Conservation (phyloP, 2,797 vertebrate genomes). For the Pipistrellus pygmaeus region DNA sequence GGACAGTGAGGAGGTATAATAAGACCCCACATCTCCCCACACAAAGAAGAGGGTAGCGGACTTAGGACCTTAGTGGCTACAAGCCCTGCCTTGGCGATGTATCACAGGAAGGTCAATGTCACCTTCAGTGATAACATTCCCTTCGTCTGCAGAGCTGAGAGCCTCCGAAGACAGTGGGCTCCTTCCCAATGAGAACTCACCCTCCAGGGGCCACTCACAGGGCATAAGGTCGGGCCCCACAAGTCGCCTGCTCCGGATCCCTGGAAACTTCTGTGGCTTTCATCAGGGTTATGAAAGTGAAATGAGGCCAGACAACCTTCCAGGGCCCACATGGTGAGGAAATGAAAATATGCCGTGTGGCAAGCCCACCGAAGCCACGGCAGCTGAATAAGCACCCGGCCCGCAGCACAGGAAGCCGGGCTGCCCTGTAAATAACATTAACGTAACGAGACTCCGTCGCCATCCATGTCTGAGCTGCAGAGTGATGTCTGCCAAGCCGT, state of each 20-base stretch:
- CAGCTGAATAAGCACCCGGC: slow-evolving; percentile 88
- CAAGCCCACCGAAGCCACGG: slow-evolving; percentile 78
- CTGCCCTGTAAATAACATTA: slow-evolving; percentile 86
- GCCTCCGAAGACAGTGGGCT: background rate
- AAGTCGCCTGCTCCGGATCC: slow-evolving; percentile 67
- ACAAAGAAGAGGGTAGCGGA: background rate
- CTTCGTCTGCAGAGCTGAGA: background rate
- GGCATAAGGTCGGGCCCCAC: slow-evolving; percentile 70
- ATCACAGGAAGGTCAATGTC: background rate
- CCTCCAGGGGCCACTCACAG: slow-evolving; percentile 10
- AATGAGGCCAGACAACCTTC: slow-evolving; percentile 81
- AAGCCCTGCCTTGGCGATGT: background rate
- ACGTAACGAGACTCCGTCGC: slow-evolving; percentile 81
- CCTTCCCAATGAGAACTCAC: slow-evolving; percentile 13
- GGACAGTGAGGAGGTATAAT: too few relatives aligned
- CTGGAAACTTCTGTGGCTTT: slow-evolving; percentile 83
- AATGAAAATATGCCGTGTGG: slow-evolving; percentile 83
- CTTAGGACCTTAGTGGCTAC: background rate
- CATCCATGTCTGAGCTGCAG: slow-evolving; percentile 78
- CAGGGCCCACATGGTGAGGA: slow-evolving; percentile 82
- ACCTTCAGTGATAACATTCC: background rate
- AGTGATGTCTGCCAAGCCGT: slow-evolving; percentile 75
- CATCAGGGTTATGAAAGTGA: slow-evolving; percentile 81
- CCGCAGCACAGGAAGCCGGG: slow-evolving; percentile 83
- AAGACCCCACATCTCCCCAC: background rate